phyloP scores from a whole-genome alignment of 2,797 vertebrate species.

The Enteromius thamalakanensis region DNA sequence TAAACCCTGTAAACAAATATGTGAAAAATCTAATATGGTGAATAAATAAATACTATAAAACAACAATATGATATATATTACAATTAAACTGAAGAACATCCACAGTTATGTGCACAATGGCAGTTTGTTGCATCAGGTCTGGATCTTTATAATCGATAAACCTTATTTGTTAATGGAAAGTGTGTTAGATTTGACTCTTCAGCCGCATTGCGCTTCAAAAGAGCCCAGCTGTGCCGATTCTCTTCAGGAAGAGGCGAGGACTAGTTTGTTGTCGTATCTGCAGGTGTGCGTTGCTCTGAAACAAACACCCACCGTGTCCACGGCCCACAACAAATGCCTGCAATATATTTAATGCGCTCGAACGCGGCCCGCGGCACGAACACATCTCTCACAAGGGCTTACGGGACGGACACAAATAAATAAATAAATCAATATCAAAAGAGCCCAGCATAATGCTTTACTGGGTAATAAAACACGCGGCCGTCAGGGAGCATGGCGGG shows the following conservation, averaged over 20 bases:
- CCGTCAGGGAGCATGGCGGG: slow-evolving; percentile 67
- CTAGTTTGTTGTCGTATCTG: slow-evolving; percentile 68
- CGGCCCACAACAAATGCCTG: slow-evolving; percentile 74
- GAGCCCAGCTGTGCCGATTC: slow-evolving; percentile 61
- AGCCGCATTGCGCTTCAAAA: neutral
- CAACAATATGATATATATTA: too few species aligned
- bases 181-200: neutral
- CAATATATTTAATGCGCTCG: slow-evolving; percentile 77
- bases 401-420: slow-evolving; percentile 70
- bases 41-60: neutral
- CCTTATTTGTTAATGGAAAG: neutral
- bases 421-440: slow-evolving; percentile 77
- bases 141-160: neutral
- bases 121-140: neutral
- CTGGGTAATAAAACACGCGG: slow-evolving; percentile 75
- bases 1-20: neutral
- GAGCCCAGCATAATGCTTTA: slow-evolving; percentile 75
- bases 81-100: neutral
- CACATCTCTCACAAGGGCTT: slow-evolving; percentile 69
- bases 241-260: slow-evolving; percentile 58
- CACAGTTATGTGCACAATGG: neutral
- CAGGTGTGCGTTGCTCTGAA: slow-evolving; percentile 64
- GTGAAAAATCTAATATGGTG: too few species aligned
- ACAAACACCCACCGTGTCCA: slow-evolving; percentile 64
- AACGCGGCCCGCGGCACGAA: slow-evolving; percentile 66